phyloP scores from a whole-genome alignment of 2,888 invertebrate genomes.

The Drosophila paranaensis region DNA sequence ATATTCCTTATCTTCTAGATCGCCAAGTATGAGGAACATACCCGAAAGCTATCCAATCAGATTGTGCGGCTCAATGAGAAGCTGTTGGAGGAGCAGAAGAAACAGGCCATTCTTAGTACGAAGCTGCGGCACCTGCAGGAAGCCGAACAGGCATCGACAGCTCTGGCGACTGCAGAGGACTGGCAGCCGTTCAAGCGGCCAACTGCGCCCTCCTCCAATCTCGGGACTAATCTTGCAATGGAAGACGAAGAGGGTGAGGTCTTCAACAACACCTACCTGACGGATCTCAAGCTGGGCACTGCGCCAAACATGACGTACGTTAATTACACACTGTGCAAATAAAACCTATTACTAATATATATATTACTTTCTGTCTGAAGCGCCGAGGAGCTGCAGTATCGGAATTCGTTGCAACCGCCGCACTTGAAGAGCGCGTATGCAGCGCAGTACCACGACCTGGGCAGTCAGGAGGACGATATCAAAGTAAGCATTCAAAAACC shows the following conservation, averaged over 20 bases:
- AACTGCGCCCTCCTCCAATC: conserved; percentile 58
- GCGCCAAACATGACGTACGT: conserved; percentile 80
- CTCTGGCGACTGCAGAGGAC: conserved; percentile 16
- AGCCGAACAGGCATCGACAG: conserved; percentile 6
- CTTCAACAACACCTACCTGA: conserved; percentile 92
- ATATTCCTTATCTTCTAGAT: conserved; percentile 6
- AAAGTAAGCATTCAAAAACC: conserved; percentile 86
- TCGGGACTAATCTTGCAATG: conserved; percentile 87
- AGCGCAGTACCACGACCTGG: conserved; percentile 89
- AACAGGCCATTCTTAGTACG: conserved; percentile 81
- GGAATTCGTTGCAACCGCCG: conserved; percentile 93
- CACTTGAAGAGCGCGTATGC: conserved; percentile 94
- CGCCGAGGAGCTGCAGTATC: conserved; percentile 90
- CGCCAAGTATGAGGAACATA: conserved; percentile 81
- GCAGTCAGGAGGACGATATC: conserved; percentile 88
- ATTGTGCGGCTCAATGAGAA: conserved; percentile 83
- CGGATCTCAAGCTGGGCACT: conserved; percentile 88
- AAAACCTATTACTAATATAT: conserved; percentile 27
- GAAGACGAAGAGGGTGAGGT: conserved; percentile 95
- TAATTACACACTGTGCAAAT: not conserved
- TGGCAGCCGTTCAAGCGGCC: conserved; percentile 71
- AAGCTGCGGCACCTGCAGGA: conserved; percentile 79
- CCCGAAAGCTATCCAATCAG: conserved; percentile 81
- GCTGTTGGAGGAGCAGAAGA: conserved; percentile 82
- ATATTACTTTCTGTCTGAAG: conserved; percentile 49